phyloP scores from a whole-genome alignment of 2,888 invertebrate genomes.

The Agriopis leucophaearia region DNA sequence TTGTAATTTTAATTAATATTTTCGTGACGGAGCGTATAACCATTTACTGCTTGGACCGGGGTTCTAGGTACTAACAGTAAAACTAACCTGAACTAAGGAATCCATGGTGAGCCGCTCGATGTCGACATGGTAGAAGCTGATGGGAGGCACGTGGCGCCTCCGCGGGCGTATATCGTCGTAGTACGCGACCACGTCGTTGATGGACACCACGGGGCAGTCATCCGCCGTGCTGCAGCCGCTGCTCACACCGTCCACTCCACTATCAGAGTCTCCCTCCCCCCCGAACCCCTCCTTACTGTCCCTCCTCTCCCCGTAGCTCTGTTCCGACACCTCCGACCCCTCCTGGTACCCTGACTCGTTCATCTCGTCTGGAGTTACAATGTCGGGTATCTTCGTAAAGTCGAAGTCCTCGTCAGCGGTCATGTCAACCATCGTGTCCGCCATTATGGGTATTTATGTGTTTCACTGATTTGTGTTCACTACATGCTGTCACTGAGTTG shows the following conservation, averaged over 20 bases:
- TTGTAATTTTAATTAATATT: too few species aligned
- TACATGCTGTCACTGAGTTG: conserved; percentile 74
- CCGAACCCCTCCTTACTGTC: conserved; percentile 81
- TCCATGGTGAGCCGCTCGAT: conserved; percentile 79
- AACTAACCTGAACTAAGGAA: conserved; percentile 73
- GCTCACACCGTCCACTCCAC: conserved; percentile 87
- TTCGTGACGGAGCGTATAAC: too few species aligned
- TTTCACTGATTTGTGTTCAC: conserved; percentile 57
- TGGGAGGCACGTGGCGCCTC: conserved; percentile 76
- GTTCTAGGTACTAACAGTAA: too few species aligned
- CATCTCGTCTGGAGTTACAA: conserved; percentile 80
- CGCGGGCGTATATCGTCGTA: conserved; percentile 80
- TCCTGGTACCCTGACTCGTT: conserved; percentile 82
- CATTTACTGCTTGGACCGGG: too few species aligned
- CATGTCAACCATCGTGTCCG: conserved; percentile 67
- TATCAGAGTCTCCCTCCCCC: conserved; percentile 81
- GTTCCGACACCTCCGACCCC: conserved; percentile 80
- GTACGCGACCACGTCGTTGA: conserved; percentile 82
- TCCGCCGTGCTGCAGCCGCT: conserved; percentile 86
- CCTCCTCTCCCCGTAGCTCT: conserved; percentile 77
- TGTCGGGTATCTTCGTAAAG: conserved; percentile 80
- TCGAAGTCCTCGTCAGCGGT: conserved; percentile 73
- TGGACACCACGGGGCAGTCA: conserved; percentile 85
- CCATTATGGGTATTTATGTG: conserved; percentile 61
- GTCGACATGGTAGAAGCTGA: conserved; percentile 80